Conservation (phyloP, 2,888 invertebrate genomes). For the Siphlonurus alternatus region DNA sequence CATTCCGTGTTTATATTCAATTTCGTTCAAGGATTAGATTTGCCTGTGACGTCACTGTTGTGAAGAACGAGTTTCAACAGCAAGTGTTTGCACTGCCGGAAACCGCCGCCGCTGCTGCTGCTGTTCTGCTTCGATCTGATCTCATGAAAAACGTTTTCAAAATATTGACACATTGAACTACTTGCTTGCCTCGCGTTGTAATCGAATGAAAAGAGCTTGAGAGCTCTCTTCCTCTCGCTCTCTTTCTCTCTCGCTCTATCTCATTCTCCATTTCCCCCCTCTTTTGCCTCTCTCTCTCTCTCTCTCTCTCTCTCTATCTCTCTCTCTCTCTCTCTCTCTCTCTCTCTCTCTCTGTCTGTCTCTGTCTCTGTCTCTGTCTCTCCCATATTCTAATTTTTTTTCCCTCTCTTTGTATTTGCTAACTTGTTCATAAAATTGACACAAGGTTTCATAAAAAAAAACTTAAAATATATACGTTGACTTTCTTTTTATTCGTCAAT, state of each 20-base stretch:
- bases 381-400: neutral
- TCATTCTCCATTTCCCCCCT: neutral
- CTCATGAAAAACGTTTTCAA: neutral
- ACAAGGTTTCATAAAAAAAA: too few species aligned
- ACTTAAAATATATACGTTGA: too few species aligned
- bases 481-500: too few species aligned
- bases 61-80: too few species aligned
- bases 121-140: neutral
- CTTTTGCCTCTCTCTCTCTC: neutral
- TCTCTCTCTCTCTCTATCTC: neutral
- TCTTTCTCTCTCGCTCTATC: neutral
- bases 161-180: neutral
- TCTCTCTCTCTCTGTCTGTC: neutral
- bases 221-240: neutral
- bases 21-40: too few species aligned
- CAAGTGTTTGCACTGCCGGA: too few species aligned
- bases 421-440: too few species aligned
- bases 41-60: too few species aligned
- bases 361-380: neutral
- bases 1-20: too few species aligned
- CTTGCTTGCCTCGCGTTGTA: neutral
- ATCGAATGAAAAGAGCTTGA: too few species aligned
- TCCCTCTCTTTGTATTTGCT: neutral
- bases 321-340: conserved; percentile 1
- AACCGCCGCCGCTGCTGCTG: too few species aligned